Evolutionary conservation across 2,888 invertebrate genomes (phyloP).

Genomic region (Agrochola lychnidis): DNA sequence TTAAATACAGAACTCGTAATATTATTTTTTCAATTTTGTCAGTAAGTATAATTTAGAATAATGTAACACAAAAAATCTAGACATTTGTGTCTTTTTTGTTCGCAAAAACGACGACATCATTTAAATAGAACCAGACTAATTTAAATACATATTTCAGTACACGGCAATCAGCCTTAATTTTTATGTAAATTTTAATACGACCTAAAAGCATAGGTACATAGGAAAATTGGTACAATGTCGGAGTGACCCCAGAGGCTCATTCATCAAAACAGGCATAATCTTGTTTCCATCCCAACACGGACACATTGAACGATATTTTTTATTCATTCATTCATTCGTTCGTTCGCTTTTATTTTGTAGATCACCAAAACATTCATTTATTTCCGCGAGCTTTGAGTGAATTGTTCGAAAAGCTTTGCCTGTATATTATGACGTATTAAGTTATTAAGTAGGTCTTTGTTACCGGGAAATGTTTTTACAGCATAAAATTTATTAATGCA

Average conservation of each 20-base stretch:
- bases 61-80: not conserved
- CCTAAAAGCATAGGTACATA: constrained; percentile 66
- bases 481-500: constrained; percentile 13
- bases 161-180: constrained; percentile 52
- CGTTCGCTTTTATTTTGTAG: constrained; percentile 64
- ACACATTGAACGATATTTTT: constrained; percentile 79
- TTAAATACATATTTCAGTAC: constrained; percentile 43
- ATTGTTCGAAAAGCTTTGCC: constrained; percentile 45
- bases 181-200: constrained; percentile 64
- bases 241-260: constrained; percentile 76
- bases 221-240: constrained; percentile 69
- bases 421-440: constrained; percentile 43
- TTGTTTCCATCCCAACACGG: constrained; percentile 78
- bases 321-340: constrained; percentile 71
- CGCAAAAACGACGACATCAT: not conserved
- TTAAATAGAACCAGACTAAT: constrained; percentile 20
- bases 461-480: constrained; percentile 25
- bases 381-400: constrained; percentile 54
- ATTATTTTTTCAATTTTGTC: not conserved
- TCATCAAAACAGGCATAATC: constrained; percentile 82
- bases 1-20: not conserved
- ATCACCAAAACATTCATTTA: constrained; percentile 61
- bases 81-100: not conserved
- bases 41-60: not conserved
- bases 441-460: constrained; percentile 46